phyloP scores from a whole-genome alignment of 1,140 invertebrate species.

The roundworm (Caenorhabditis elegans) region DNA sequence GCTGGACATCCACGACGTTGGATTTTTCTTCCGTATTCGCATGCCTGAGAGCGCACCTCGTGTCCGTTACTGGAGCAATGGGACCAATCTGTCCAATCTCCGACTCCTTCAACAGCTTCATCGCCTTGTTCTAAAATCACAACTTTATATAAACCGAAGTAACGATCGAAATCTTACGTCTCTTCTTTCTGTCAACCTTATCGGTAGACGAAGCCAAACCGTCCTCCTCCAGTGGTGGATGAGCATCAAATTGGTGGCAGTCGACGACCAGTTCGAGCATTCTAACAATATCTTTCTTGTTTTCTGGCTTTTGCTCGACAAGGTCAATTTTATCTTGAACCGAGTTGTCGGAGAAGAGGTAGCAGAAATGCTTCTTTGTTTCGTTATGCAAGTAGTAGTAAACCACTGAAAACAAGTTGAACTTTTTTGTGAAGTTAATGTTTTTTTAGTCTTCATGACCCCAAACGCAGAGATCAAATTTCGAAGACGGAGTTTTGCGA shows the following conservation, averaged over 20 bases:
- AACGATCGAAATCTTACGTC: conserved; percentile 24
- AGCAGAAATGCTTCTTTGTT: conserved; percentile 52
- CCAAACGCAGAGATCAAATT: conserved; percentile 21
- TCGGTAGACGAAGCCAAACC: conserved; percentile 50
- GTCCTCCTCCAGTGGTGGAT: conserved; percentile 50
- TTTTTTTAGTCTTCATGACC: conserved; percentile 1
- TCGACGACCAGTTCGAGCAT: conserved; percentile 50
- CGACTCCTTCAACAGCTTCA: conserved; percentile 38
- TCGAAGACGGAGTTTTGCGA: background rate
- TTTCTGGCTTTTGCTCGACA: conserved; percentile 47
- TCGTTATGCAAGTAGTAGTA: conserved; percentile 53
- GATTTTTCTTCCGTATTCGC: conserved; percentile 53
- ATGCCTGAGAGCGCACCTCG: conserved; percentile 48
- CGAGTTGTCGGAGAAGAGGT: conserved; percentile 49
- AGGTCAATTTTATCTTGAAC: conserved; percentile 42
- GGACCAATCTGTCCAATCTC: conserved; percentile 51
- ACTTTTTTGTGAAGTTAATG: background rate
- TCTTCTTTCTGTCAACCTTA: conserved; percentile 52
- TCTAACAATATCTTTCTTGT: conserved; percentile 49
- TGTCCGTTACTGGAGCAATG: conserved; percentile 13
- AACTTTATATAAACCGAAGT: background rate
- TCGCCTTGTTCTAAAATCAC: conserved; percentile 38
- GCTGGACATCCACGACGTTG: conserved; percentile 52
- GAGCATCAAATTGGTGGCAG: conserved; percentile 51
- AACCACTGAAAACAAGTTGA: conserved; percentile 41